Percentiles rank a stretch among this genome's conserved stretches.
These are phyloP conservation scores for Dynastes grantii DNA, from an alignment of 2,888 invertebrate genomes.

Conservation along the genomic window DNA sequence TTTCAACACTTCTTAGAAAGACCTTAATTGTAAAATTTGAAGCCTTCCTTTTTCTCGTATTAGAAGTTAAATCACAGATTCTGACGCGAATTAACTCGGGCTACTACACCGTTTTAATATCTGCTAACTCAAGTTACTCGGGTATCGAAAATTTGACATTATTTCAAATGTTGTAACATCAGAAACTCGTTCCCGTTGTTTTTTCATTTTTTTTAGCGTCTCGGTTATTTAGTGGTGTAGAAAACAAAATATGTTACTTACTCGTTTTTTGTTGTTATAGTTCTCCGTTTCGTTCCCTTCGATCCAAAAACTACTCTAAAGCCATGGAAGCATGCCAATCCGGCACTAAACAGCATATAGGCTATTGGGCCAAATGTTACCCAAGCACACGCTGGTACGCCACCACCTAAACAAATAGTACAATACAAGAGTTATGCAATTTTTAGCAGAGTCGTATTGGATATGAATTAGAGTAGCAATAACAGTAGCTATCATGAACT, in stretches of 20 bases:
- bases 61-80: no score
- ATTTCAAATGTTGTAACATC: no score
- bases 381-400: slow-evolving; percentile 78
- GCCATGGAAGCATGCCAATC: slow-evolving; percentile 80
- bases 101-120: no score
- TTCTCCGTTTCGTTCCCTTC: slow-evolving; percentile 64
- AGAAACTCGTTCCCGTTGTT: no score
- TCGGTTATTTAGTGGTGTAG: background rate
- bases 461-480: no score
- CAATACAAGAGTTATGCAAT: slow-evolving; percentile 42
- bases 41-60: no score
- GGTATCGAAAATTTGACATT: no score
- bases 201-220: background rate
- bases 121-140: no score
- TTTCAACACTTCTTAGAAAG: no score
- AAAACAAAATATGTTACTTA: slow-evolving; percentile 57
- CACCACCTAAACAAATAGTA: slow-evolving; percentile 72
- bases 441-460: background rate
- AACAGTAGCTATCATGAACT: no score
- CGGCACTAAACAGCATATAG: slow-evolving; percentile 76
- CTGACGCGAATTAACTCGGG: no score
- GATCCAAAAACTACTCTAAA: slow-evolving; percentile 74
- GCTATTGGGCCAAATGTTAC: slow-evolving; percentile 79
- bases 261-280: slow-evolving; percentile 67
- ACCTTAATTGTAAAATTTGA: no score